These are phyloP conservation scores for Beris chalybata DNA, from an alignment of 2,888 invertebrate species.

Conservation along the genomic window DNA sequence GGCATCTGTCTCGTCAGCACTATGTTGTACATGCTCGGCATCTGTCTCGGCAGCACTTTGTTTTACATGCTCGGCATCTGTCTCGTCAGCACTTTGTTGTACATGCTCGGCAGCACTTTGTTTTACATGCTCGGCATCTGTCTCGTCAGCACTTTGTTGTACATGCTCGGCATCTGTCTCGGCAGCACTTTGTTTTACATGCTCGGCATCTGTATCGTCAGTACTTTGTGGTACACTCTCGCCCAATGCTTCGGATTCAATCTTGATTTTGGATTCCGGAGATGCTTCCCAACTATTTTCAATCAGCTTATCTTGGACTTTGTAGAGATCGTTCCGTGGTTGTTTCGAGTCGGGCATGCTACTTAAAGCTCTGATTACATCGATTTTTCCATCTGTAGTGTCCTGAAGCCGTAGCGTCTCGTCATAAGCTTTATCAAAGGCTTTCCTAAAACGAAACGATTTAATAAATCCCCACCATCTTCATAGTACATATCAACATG, in stretches of 20 bases:
- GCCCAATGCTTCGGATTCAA: conserved; percentile 44
- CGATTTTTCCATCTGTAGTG: conserved; percentile 44
- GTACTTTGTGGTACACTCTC: conserved; percentile 48
- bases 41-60: no score
- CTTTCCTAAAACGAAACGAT: conserved; percentile 42
- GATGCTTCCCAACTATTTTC: conserved; percentile 44
- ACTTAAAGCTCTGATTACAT: conserved; percentile 50
- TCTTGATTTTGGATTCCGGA: conserved; percentile 44
- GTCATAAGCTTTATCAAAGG: conserved; percentile 49
- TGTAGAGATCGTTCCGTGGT: conserved; percentile 50
- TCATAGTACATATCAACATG: no score
- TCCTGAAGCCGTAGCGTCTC: conserved; percentile 48
- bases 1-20: conserved; percentile 36
- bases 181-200: no score
- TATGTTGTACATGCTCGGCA: conserved; percentile 48
- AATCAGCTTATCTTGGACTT: conserved; percentile 39
- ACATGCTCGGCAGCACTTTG: no score
- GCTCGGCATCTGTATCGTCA: conserved; percentile 27
- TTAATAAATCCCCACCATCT: no score
- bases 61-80: no score
- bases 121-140: no score
- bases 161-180: no score
- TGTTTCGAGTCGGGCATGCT: conserved; percentile 48
- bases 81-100: no score
- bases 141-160: no score